Evolutionary conservation across 2,797 vertebrate species (phyloP), one percentile per base, ranked within the genome.

Genomic region (Halcyon badia): DNA sequence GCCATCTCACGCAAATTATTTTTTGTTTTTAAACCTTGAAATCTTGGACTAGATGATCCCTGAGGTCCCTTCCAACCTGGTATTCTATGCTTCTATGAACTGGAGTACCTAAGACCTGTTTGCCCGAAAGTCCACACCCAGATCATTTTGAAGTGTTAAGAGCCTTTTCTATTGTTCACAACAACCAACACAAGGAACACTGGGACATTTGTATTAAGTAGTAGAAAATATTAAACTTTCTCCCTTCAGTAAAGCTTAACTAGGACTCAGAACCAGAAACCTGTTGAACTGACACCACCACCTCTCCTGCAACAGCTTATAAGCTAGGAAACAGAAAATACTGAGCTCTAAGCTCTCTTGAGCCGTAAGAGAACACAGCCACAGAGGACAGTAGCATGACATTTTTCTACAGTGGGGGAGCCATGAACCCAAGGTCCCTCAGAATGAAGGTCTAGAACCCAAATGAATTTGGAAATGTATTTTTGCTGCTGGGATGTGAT

Each of bases 361-460:
- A 75, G 44, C 19, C 69, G 64, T 42, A 54, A 76, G 33, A 65
- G 21, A 51, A 17, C 30, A 58, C 16, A 33, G 28, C 37, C 28
- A 31, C 20, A 46, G 84, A 46, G 84, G 18, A 69, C 4, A 52
- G 18, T 14, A 51, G 41, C 21, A 42, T 26, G 4, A 35, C 1
- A 0, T 52, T 39, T 14, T 39, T 75, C 33, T 65, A 5, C 24
- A n/a, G 1, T 0, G 2, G 28, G 5, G 6, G 1, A 78, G 10
- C 3, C 5, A 2, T 17, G 24, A n/a, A 4, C 28, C 1, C 0
- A 1, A 78, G 26, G 16, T 30, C 7, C 13, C 24, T 58, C 18
- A 14, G 16, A 24, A 56, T 52, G 20, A 82, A 61, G 28, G 10
- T 33, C 66, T 66, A 41, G 51, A 88, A 39, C 9, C 2, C 20